Percentiles rank a stretch among this genome's conserved stretches.
Evolutionary conservation across 2,888 invertebrate genomes (phyloP).

Genomic region (Mayetiola destructor): DNA sequence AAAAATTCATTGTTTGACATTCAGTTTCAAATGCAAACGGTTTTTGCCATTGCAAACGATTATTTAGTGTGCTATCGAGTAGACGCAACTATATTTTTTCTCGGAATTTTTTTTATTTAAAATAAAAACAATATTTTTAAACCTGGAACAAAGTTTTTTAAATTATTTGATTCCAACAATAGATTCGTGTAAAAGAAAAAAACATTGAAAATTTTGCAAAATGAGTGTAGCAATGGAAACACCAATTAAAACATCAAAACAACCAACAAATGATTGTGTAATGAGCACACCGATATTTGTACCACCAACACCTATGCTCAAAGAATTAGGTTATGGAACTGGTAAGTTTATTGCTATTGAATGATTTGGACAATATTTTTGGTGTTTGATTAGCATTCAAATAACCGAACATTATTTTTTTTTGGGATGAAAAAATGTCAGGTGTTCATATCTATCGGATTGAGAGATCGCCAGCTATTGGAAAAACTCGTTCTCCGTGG

Average conservation of each 20-base stretch:
- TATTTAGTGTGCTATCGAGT: not conserved
- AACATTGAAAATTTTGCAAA: not conserved
- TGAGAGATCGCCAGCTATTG: constrained; percentile 53
- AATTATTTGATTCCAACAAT: too few species aligned
- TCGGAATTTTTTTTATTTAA: not conserved
- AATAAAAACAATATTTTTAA: not conserved
- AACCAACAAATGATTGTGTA: constrained; percentile 24
- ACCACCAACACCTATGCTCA: constrained; percentile 59
- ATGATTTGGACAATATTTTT: constrained; percentile 13
- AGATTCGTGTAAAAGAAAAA: not conserved
- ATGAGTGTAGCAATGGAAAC: not conserved
- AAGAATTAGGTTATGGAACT: constrained; percentile 61
- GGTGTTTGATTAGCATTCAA: constrained; percentile 34
- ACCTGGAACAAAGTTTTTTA: not conserved
- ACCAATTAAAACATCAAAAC: not conserved
- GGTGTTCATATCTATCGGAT: constrained; percentile 62
- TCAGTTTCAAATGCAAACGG: not conserved
- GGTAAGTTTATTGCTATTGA: constrained; percentile 25
- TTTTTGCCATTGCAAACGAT: not conserved
- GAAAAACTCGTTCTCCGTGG: constrained; percentile 66
- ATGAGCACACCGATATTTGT: constrained; percentile 36
- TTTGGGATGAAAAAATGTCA: too few species aligned
- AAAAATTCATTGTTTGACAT: not conserved
- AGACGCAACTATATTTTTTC: not conserved
- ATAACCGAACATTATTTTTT: not conserved